Conservation (phyloP, 2,113 vertebrate species). For the Pogonocichla stellata region DNA sequence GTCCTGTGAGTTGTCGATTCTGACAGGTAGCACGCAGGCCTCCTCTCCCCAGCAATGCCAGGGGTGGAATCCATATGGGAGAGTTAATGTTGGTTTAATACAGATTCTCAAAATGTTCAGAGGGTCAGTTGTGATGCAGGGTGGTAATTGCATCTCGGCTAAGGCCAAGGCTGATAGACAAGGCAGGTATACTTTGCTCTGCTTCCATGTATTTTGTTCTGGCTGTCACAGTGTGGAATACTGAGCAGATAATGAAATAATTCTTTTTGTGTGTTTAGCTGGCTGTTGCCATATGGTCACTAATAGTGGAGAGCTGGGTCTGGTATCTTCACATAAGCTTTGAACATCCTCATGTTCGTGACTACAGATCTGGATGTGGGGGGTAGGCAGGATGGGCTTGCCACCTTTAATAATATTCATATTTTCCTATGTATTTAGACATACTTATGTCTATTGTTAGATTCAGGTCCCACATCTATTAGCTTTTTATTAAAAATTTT, state of each 20-base stretch:
- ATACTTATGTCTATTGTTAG: background rate
- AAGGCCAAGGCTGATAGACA: background rate
- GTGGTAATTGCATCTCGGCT: background rate
- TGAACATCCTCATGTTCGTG: background rate
- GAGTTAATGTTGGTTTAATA: background rate
- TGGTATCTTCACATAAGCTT: background rate
- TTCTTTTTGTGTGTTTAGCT: background rate
- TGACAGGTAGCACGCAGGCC: background rate
- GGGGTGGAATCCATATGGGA: background rate
- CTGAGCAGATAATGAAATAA: background rate
- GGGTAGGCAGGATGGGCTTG: background rate
- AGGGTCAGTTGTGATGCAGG: background rate
- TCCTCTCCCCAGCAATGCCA: background rate
- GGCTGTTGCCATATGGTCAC: background rate
- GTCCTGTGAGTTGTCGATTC: background rate
- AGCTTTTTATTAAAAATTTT: constrained; percentile 28
- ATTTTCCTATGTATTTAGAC: constrained; percentile 5
- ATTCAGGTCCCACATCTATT: background rate
- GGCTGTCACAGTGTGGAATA: background rate
- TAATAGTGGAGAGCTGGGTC: background rate
- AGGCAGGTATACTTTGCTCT: background rate
- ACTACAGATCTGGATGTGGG: background rate
- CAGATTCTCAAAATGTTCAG: background rate
- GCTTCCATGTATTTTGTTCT: background rate
- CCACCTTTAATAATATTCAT: constrained; percentile 1